Evolutionary conservation across 2,888 invertebrate species (phyloP).

Genomic region (Rhogogaster chlorosoma): DNA sequence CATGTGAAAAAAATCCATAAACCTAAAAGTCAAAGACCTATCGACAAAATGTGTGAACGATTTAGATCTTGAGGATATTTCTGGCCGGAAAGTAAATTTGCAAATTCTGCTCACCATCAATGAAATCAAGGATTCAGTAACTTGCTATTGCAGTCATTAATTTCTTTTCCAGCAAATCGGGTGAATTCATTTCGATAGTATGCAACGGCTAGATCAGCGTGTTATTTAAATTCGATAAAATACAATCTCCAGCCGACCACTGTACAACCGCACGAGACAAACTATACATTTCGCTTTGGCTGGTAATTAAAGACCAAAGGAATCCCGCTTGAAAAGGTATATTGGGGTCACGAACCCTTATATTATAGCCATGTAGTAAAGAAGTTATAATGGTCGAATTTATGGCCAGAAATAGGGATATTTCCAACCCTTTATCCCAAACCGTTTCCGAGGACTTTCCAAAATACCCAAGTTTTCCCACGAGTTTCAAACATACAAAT

Average conservation of each 20-base stretch:
- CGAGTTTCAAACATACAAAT: slow-evolving; percentile 3
- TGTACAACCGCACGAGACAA: neutral
- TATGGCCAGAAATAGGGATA: slow-evolving; percentile 35
- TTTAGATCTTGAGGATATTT: neutral
- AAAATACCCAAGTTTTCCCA: slow-evolving; percentile 21
- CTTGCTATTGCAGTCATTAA: neutral
- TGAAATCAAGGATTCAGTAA: neutral
- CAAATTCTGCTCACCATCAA: neutral
- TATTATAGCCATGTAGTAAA: slow-evolving; percentile 25
- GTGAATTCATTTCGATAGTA: neutral
- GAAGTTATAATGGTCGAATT: slow-evolving; percentile 44
- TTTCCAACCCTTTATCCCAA: slow-evolving; percentile 25
- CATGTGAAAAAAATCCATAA: neutral
- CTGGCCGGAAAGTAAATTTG: neutral
- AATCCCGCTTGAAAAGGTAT: slow-evolving; percentile 27
- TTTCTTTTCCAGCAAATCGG: neutral
- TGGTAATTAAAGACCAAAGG: slow-evolving; percentile 23
- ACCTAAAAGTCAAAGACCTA: neutral
- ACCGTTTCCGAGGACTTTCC: slow-evolving; percentile 9
- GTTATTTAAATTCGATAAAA: neutral
- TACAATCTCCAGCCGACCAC: neutral
- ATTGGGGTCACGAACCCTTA: slow-evolving; percentile 24
- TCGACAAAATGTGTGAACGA: neutral
- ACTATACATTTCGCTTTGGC: neutral
- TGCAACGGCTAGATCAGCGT: neutral